Base-by-base conservation (phyloP, 2,888 invertebrate species). In the Caprella mutica region DNA sequence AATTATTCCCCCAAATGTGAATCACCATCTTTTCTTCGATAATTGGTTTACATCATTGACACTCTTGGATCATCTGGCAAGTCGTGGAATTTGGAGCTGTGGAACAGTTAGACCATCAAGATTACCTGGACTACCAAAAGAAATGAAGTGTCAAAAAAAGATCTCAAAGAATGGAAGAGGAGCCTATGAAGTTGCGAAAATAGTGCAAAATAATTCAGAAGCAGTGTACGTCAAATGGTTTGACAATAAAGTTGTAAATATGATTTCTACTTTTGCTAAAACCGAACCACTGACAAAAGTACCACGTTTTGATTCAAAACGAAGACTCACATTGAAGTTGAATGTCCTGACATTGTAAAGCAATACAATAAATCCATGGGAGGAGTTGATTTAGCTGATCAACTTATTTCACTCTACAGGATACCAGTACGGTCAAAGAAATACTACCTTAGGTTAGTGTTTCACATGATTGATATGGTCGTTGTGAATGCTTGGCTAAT, bases 181-280 rank as follows among this genome's bases (percentile, higher is more conserved):
- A 23, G 19, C 46, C 14, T 55, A 46, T 46, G 55, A 55, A 46
- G 46, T n/a, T n/a, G n/a, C n/a, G n/a, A n/a, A n/a, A n/a, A n/a
- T n/a, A n/a, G n/a, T n/a, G n/a, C n/a, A n/a, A n/a, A n/a, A n/a
- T n/a, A n/a, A n/a, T n/a, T n/a, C n/a, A n/a, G n/a, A n/a, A n/a
- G n/a, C n/a, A n/a, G n/a, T n/a, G n/a, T n/a, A n/a, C 19, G 42
- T 40, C 8, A 40, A 40, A 40, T 40, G 42, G 42, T 40, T n/a
- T 17, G 42, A 40, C 35, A 48, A 48, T 17, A 48, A 23, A 27
- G 19, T 48, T 6, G 29, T 48, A 8, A 48, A 48, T 17, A 14
- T 52, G 14, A 21, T 38, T 33, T 52, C 52, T 19, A 52, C 52
- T 5, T 52, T 52, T 52, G 52, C 52, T 12, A 52, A 52, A 38